Conservation (phyloP, 2,888 invertebrate species). For the Bombylius discolor region DNA sequence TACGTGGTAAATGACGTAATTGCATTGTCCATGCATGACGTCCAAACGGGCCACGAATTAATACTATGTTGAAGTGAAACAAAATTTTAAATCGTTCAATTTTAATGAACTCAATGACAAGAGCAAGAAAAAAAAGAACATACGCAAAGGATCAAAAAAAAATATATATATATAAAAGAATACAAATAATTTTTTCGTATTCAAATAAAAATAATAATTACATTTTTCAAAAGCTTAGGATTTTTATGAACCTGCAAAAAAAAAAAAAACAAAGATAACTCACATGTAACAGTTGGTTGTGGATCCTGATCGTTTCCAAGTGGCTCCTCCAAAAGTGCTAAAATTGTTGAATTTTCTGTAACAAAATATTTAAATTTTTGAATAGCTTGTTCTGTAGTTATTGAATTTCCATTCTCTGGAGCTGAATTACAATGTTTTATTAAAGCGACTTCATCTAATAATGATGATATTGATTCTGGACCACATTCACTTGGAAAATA, state of each 20-base stretch:
- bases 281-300: slow-evolving; percentile 71
- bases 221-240: no score
- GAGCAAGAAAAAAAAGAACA: no score
- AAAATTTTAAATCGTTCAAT: not conserved
- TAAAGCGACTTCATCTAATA: slow-evolving; percentile 77
- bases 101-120: no score
- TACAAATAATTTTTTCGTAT: no score
- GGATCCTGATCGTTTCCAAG: slow-evolving; percentile 87
- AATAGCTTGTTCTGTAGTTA: slow-evolving; percentile 43
- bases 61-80: slow-evolving; percentile 40
- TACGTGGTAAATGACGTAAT: slow-evolving; percentile 72
- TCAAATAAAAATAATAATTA: no score
- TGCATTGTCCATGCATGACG: slow-evolving; percentile 91
- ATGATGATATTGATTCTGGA: slow-evolving; percentile 69
- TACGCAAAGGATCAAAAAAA: no score
- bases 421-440: slow-evolving; percentile 59
- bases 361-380: slow-evolving; percentile 77
- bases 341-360: slow-evolving; percentile 75
- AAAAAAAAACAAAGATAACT: slow-evolving; percentile 2
- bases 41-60: slow-evolving; percentile 87
- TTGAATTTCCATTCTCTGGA: slow-evolving; percentile 24
- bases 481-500: slow-evolving; percentile 76
- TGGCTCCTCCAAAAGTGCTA: slow-evolving; percentile 84
- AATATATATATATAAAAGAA: no score
- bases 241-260: no score